Conservation (phyloP, 2,888 invertebrate species). For the Drosophila eohydei region DNA sequence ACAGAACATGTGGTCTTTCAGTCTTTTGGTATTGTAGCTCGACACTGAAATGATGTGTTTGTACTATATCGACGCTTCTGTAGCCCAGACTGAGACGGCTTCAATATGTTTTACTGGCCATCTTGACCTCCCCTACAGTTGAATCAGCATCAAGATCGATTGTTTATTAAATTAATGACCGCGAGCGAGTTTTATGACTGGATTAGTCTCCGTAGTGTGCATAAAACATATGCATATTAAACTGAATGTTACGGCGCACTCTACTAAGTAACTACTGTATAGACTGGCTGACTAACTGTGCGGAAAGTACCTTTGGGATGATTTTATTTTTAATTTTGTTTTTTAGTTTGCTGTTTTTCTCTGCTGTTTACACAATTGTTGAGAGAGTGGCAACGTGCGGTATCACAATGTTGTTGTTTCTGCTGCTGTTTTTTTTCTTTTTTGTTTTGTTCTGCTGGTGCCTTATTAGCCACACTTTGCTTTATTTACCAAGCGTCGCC, state of each 20-base stretch:
- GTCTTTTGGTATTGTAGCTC: neutral
- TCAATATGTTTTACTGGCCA: neutral
- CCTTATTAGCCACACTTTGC: conserved; percentile 68
- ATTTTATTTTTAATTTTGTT: conserved; percentile 3
- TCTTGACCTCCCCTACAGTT: neutral
- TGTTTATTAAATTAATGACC: neutral
- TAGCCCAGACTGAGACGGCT: neutral
- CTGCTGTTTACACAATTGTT: conserved; percentile 66
- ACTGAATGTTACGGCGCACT: conserved; percentile 11
- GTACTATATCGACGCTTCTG: neutral
- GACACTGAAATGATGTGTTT: neutral
- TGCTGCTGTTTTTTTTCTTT: conserved; percentile 13
- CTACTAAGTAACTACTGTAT: conserved; percentile 2
- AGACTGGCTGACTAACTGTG: conserved; percentile 28
- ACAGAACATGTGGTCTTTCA: no score
- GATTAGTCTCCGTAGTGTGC: no score
- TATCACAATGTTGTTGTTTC: conserved; percentile 44
- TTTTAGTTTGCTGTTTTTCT: conserved; percentile 32
- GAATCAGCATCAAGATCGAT: neutral
- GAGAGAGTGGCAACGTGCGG: conserved; percentile 53
- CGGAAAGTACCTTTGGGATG: conserved; percentile 19
- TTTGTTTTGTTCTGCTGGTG: conserved; percentile 37
- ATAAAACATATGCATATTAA: conserved; percentile 8
- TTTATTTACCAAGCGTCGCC: conserved; percentile 48
- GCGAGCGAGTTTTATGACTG: neutral